Conservation (phyloP, 2,797 vertebrate species). For the Philypnodon macrostomus region DNA sequence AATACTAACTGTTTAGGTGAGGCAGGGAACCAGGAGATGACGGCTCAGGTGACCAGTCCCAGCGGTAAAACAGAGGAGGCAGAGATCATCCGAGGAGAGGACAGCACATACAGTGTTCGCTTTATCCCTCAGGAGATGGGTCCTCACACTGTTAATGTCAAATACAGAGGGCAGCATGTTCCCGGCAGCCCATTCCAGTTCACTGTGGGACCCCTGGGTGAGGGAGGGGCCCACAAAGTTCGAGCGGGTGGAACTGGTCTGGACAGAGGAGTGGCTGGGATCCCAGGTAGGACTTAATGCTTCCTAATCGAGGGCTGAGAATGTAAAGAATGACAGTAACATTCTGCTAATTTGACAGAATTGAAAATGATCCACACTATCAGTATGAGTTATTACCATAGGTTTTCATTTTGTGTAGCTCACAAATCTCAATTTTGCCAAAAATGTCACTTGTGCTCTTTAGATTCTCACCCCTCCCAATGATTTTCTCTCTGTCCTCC, state of each 20-base stretch:
- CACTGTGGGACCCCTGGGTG: slow-evolving; percentile 92
- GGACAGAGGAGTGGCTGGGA: slow-evolving; percentile 86
- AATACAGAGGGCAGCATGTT: slow-evolving; percentile 94
- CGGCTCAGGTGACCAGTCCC: slow-evolving; percentile 92
- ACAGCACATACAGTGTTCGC: slow-evolving; percentile 92
- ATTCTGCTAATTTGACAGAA: no score
- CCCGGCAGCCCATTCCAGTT: slow-evolving; percentile 97
- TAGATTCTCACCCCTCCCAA: no score
- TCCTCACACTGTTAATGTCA: slow-evolving; percentile 91
- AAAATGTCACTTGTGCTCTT: no score
- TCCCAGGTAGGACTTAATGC: slow-evolving; percentile 77
- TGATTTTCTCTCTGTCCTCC: not conserved
- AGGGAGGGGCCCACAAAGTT: slow-evolving; percentile 92
- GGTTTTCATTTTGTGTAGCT: no score
- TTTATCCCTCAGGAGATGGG: slow-evolving; percentile 95
- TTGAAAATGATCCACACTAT: no score
- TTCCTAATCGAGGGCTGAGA: no score
- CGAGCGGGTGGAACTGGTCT: slow-evolving; percentile 90
- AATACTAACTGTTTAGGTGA: slow-evolving; percentile 69
- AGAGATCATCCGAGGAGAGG: slow-evolving; percentile 88
- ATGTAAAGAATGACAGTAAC: no score
- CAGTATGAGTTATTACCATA: no score
- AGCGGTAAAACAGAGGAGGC: slow-evolving; percentile 87
- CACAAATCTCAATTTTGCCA: no score
- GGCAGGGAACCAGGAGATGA: slow-evolving; percentile 84